Percentiles rank a stretch among this genome's conserved stretches.
phyloP scores from a whole-genome alignment of 2,113 vertebrate species.

The Myxocyprinus asiaticus region DNA sequence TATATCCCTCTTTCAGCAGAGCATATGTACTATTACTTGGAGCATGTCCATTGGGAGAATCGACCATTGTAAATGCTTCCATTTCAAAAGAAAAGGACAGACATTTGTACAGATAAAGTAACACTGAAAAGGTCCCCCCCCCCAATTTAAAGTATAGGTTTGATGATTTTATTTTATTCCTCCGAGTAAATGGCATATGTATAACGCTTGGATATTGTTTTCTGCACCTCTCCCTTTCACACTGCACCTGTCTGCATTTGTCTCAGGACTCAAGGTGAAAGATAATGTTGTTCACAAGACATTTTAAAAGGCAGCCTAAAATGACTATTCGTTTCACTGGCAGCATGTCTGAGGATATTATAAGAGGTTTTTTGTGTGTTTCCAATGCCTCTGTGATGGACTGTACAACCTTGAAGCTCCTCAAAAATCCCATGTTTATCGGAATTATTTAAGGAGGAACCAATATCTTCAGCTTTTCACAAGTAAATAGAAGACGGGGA shows the following conservation, averaged over 20 bases:
- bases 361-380: slow-evolving; percentile 55
- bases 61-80: not conserved
- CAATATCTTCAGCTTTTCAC: slow-evolving; percentile 27
- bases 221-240: not conserved
- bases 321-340: slow-evolving; percentile 54
- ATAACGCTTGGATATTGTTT: not conserved
- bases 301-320: slow-evolving; percentile 55
- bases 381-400: slow-evolving; percentile 36
- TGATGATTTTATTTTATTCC: not conserved
- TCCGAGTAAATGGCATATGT: not conserved
- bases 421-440: slow-evolving; percentile 45
- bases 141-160: too few species aligned
- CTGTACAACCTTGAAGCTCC: slow-evolving; percentile 37
- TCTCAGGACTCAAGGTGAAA: slow-evolving; percentile 57
- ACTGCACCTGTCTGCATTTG: slow-evolving; percentile 50
- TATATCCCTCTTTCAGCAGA: slow-evolving; percentile 48
- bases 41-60: slow-evolving; percentile 47
- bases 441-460: slow-evolving; percentile 41
- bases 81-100: not conserved
- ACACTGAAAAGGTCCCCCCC: not conserved
- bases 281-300: slow-evolving; percentile 52
- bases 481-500: not conserved
- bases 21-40: slow-evolving; percentile 55
- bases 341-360: slow-evolving; percentile 48
- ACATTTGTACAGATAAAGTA: not conserved